Percentiles rank a stretch among this genome's conserved stretches.
phyloP scores from a whole-genome alignment of 2,113 vertebrate genomes.

The Chunga burmeisteri region DNA sequence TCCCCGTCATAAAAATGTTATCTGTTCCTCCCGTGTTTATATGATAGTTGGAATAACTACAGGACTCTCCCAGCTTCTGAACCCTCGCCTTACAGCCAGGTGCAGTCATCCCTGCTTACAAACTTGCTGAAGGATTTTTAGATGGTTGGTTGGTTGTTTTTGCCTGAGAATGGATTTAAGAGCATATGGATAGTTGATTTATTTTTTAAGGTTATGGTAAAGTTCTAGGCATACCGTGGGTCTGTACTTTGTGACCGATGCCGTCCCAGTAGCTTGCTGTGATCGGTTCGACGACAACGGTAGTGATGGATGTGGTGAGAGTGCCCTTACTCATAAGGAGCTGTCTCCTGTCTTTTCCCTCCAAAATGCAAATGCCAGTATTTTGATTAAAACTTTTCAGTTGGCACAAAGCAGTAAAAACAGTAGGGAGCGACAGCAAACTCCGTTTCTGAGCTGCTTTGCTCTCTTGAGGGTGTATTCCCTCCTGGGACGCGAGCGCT shows the following conservation, averaged over 20 bases:
- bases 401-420: conserved; percentile 26
- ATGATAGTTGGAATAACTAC: background rate
- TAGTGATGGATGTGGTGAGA: conserved; percentile 30
- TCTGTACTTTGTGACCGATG: background rate
- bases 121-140: background rate
- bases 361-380: conserved; percentile 29
- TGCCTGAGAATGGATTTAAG: background rate
- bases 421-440: background rate
- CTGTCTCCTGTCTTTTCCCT: conserved; percentile 38
- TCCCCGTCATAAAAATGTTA: background rate
- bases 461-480: background rate
- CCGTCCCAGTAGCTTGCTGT: background rate
- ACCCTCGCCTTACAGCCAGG: background rate
- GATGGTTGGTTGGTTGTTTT: background rate
- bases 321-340: conserved; percentile 31
- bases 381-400: conserved; percentile 61
- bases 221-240: background rate
- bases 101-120: background rate
- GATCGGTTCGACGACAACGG: background rate
- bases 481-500: background rate
- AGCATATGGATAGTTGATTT: background rate
- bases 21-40: background rate
- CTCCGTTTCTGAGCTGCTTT: background rate
- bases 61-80: background rate
- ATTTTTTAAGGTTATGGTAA: background rate